phyloP scores from a whole-genome alignment of 1,140 invertebrate genomes.

The Bursaphelenchus mucronatus region DNA sequence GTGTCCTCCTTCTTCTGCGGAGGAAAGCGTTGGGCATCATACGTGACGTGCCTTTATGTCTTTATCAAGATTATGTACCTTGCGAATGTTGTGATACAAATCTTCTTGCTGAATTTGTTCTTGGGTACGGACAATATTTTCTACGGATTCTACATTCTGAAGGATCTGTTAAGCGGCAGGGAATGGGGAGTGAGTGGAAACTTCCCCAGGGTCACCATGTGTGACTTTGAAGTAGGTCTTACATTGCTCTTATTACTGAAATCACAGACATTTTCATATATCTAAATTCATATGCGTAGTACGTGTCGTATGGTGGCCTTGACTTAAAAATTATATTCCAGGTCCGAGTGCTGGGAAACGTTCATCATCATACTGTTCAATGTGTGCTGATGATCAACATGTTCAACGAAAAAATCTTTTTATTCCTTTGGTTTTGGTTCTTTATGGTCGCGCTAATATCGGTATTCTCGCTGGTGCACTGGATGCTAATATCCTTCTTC shows the following conservation, averaged over 20 bases:
- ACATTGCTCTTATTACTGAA: conserved; percentile 6
- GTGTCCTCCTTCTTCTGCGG: conserved; percentile 56
- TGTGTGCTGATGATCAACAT: conserved; percentile 66
- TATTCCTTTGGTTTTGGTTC: conserved; percentile 67
- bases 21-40: conserved; percentile 64
- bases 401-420: conserved; percentile 67
- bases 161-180: conserved; percentile 62
- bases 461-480: conserved; percentile 61
- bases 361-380: conserved; percentile 63
- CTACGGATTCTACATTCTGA: conserved; percentile 64
- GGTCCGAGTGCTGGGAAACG: conserved; percentile 59
- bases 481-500: conserved; percentile 59
- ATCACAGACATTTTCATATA: conserved; percentile 13
- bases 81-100: conserved; percentile 64
- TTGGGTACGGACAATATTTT: conserved; percentile 64
- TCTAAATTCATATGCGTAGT: no score
- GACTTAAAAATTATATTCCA: conserved; percentile 26
- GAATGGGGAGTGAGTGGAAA: conserved; percentile 62
- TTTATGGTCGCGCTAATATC: conserved; percentile 64
- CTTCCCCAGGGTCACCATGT: conserved; percentile 66
- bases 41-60: conserved; percentile 64
- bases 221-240: conserved; percentile 65
- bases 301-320: background rate
- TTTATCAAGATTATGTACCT: conserved; percentile 65
- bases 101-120: conserved; percentile 65